These are phyloP conservation scores for Schrankia costaestrigalis DNA, from an alignment of 2,888 invertebrate species.

Conservation along the genomic window DNA sequence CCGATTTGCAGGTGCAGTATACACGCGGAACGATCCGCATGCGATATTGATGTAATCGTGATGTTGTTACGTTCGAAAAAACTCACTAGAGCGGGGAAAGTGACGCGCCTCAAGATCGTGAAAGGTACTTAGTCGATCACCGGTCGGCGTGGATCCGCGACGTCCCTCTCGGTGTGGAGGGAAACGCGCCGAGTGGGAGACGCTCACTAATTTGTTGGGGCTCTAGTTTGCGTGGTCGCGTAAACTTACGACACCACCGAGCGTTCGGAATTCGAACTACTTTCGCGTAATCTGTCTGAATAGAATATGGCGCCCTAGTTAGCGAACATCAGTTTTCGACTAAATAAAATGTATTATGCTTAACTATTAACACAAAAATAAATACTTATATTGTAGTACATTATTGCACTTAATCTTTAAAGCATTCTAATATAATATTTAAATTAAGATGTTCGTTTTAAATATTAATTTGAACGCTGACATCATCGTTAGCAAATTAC, in stretches of 20 bases:
- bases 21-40: conserved; percentile 66
- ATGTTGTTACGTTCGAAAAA: conserved; percentile 75
- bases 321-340: conserved; percentile 28
- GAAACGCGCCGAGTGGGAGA: conserved; percentile 26
- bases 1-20: conserved; percentile 56
- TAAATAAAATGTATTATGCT: too few relatives aligned
- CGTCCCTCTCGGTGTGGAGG: conserved; percentile 37
- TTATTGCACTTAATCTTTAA: too few relatives aligned
- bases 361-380: too few relatives aligned
- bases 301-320: conserved; percentile 65
- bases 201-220: conserved; percentile 50
- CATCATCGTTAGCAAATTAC: too few relatives aligned
- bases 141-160: conserved; percentile 48
- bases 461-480: too few relatives aligned
- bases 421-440: too few relatives aligned
- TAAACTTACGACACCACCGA: conserved; percentile 69
- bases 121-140: conserved; percentile 72
- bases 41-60: conserved; percentile 75
- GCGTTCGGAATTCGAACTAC: conserved; percentile 76
- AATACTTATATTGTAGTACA: too few relatives aligned
- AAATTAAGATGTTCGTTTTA: too few relatives aligned
- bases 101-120: conserved; percentile 75
- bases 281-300: conserved; percentile 75
- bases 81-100: conserved; percentile 76
- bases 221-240: conserved; percentile 48